Conservation (phyloP, 2,113 vertebrate genomes). For the Neolamprologus sp. region DNA sequence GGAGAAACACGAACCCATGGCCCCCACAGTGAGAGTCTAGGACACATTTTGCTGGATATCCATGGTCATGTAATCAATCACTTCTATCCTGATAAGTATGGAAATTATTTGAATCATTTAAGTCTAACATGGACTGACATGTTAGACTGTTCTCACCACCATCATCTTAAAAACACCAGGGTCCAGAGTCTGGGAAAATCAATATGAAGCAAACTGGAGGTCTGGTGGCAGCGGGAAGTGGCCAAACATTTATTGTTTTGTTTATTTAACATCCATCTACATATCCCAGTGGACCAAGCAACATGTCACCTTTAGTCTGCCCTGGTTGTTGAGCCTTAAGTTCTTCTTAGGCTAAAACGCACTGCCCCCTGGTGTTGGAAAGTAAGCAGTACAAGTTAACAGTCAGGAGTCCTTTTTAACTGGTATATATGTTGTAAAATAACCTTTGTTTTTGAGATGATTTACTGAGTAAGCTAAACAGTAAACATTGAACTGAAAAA, state of each 20-base stretch:
- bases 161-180: not conserved
- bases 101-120: not conserved
- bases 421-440: accelerated
- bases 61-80: not conserved
- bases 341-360: not conserved
- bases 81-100: not conserved
- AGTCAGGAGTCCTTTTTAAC: not conserved
- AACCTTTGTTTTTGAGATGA: not conserved
- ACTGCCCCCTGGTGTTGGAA: conserved; percentile 56
- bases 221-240: not conserved
- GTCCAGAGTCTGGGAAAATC: not conserved
- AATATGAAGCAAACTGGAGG: not conserved
- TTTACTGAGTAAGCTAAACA: not conserved
- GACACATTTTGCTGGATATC: not conserved
- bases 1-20: not conserved
- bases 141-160: not conserved
- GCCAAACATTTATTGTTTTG: not conserved
- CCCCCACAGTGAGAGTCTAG: not conserved
- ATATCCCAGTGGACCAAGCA: not conserved
- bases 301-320: not conserved
- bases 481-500: not conserved
- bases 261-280: not conserved
- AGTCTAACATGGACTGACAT: not conserved
- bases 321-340: not conserved
- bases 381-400: not conserved